A percentile compares a stretch with the other conserved stretches of the same genome.
These are phyloP conservation scores for Tipula vernalis DNA, from an alignment of 2,888 invertebrate genomes.

Conservation along the genomic window DNA sequence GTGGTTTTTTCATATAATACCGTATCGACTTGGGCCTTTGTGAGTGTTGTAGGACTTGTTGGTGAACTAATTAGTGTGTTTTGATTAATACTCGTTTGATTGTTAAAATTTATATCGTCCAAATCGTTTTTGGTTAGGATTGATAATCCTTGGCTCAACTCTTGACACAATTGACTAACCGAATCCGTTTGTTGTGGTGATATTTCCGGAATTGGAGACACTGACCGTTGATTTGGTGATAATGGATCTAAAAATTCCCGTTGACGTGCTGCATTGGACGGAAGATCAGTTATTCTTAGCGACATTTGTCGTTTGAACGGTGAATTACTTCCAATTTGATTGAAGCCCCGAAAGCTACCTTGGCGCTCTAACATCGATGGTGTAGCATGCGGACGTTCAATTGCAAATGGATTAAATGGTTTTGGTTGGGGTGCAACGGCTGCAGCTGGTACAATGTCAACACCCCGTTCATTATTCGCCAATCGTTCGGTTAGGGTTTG, in stretches of 20 bases:
- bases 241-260: constrained; percentile 35
- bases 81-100: constrained; percentile 41
- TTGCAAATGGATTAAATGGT: constrained; percentile 81
- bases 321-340: constrained; percentile 62
- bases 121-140: constrained; percentile 46
- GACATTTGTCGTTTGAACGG: constrained; percentile 96
- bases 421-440: constrained; percentile 40
- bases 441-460: constrained; percentile 28
- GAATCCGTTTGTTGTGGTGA: constrained; percentile 50
- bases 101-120: constrained; percentile 44
- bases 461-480: constrained; percentile 41
- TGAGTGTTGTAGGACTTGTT: constrained; percentile 11
- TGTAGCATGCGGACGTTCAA: constrained; percentile 92
- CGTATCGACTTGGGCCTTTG: background rate
- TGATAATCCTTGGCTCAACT: constrained; percentile 54
- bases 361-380: constrained; percentile 89
- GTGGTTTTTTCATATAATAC: background rate
- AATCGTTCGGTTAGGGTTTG: constrained; percentile 68
- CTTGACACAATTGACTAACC: constrained; percentile 63
- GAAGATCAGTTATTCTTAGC: constrained; percentile 85
- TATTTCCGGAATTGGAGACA: constrained; percentile 66
- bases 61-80: constrained; percentile 34
- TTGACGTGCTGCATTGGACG: constrained; percentile 82
- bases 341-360: constrained; percentile 87
- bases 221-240: constrained; percentile 36